phyloP scores from a whole-genome alignment of 2,888 invertebrate species.

The Craniophora ligustri region DNA sequence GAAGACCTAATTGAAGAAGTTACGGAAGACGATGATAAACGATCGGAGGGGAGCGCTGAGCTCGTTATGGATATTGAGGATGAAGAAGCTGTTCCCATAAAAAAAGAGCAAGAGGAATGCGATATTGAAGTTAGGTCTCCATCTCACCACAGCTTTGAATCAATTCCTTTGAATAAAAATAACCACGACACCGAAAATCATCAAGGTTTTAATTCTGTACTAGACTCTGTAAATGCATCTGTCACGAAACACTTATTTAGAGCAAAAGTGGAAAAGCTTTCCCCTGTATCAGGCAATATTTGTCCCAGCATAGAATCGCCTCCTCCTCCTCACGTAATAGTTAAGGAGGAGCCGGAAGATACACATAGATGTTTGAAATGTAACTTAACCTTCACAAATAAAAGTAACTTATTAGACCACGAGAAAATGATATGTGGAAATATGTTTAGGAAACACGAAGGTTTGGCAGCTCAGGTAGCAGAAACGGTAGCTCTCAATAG shows the following conservation, averaged over 20 bases:
- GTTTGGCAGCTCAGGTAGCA: constrained; percentile 93
- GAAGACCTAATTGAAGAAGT: constrained; percentile 90
- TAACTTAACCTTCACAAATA: constrained; percentile 88
- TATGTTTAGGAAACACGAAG: constrained; percentile 90
- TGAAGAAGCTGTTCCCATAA: constrained; percentile 83
- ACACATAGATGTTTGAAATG: constrained; percentile 88
- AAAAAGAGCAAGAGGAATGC: constrained; percentile 80
- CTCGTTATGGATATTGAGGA: constrained; percentile 92
- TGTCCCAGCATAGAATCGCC: constrained; percentile 78
- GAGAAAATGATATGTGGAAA: constrained; percentile 90
- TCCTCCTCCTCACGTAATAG: constrained; percentile 65
- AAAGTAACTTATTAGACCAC: constrained; percentile 91
- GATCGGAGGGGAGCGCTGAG: constrained; percentile 88
- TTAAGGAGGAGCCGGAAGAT: constrained; percentile 81
- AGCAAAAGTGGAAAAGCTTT: constrained; percentile 91
- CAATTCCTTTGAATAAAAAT: constrained; percentile 75
- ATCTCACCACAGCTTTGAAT: constrained; percentile 66
- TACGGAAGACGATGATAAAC: constrained; percentile 88
- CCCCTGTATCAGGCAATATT: constrained; percentile 86
- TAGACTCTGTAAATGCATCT: constrained; percentile 92
- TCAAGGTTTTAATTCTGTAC: constrained; percentile 91
- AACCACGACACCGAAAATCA: constrained; percentile 80
- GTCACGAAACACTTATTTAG: constrained; percentile 93
- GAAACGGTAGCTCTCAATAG: constrained; percentile 89
- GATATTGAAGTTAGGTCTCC: constrained; percentile 67